Conservation (phyloP, 2,113 vertebrate species). For the Hirundichthys speculiger region DNA sequence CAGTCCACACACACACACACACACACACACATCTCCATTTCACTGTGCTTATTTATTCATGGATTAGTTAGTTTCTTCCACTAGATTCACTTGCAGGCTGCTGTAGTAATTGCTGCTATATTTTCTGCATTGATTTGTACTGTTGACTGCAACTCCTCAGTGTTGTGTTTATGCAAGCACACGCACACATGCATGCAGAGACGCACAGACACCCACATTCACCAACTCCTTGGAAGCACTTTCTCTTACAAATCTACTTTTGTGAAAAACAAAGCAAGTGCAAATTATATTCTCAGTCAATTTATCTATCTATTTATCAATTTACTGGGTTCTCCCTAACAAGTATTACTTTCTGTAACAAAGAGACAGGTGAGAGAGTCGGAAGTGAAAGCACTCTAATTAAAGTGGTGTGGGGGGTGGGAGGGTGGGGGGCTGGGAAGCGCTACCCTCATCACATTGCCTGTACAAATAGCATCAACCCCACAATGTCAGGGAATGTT, state of each 20-base stretch:
- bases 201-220: neutral
- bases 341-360: conserved; percentile 46
- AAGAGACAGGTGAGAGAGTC: conserved; percentile 56
- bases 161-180: neutral
- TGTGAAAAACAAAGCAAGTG: conserved; percentile 33
- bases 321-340: conserved; percentile 37
- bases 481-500: conserved; percentile 55
- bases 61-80: conserved; percentile 79
- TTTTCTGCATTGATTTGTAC: conserved; percentile 80
- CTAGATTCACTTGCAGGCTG: conserved; percentile 73
- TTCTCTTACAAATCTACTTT: conserved; percentile 38
- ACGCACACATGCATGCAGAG: neutral
- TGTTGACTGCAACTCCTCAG: conserved; percentile 40
- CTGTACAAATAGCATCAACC: conserved; percentile 70
- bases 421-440: conserved; percentile 7
- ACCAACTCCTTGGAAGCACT: neutral
- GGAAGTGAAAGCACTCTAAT: conserved; percentile 55
- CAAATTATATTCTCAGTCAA: conserved; percentile 53
- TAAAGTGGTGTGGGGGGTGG: conserved; percentile 44
- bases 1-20: conserved; percentile 34
- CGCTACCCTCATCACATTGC: conserved; percentile 48
- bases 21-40: conserved; percentile 69
- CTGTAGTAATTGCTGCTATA: conserved; percentile 80
- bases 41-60: conserved; percentile 78
- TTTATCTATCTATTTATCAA: conserved; percentile 49